phyloP scores from a whole-genome alignment of 2,888 invertebrate species.

The Cetonia aurata region DNA sequence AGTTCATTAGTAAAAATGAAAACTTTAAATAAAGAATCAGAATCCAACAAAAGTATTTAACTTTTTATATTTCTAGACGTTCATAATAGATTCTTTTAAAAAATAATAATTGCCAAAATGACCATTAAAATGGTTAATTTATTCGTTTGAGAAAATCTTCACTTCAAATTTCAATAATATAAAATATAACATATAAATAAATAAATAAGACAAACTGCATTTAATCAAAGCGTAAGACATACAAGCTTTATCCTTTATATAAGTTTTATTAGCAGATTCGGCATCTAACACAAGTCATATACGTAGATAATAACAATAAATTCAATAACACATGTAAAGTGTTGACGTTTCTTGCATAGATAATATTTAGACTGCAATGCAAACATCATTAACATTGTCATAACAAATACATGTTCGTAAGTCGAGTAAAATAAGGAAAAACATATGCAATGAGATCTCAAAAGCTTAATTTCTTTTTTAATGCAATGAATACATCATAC shows the following conservation, averaged over 20 bases:
- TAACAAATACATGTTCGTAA: conserved; percentile 10
- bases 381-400: neutral
- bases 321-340: conserved; percentile 6
- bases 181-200: too few relatives aligned
- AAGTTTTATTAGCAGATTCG: conserved; percentile 28
- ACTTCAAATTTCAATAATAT: too few relatives aligned
- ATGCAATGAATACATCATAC: neutral
- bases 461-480: conserved; percentile 8
- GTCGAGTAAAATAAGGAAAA: conserved; percentile 8
- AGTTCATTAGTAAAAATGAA: too few relatives aligned
- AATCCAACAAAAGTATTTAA: too few relatives aligned
- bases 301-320: conserved; percentile 1
- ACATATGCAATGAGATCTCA: conserved; percentile 16
- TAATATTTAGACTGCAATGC: neutral
- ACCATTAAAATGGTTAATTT: too few relatives aligned
- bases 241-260: too few relatives aligned
- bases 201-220: too few relatives aligned
- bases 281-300: conserved; percentile 20
- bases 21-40: too few relatives aligned
- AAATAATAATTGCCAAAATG: too few relatives aligned
- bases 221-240: neutral
- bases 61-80: too few relatives aligned
- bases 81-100: too few relatives aligned
- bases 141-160: too few relatives aligned
- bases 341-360: conserved; percentile 4